Evolutionary conservation across 1,140 invertebrate species (phyloP).

Genomic region (Saccostrea glomerata): DNA sequence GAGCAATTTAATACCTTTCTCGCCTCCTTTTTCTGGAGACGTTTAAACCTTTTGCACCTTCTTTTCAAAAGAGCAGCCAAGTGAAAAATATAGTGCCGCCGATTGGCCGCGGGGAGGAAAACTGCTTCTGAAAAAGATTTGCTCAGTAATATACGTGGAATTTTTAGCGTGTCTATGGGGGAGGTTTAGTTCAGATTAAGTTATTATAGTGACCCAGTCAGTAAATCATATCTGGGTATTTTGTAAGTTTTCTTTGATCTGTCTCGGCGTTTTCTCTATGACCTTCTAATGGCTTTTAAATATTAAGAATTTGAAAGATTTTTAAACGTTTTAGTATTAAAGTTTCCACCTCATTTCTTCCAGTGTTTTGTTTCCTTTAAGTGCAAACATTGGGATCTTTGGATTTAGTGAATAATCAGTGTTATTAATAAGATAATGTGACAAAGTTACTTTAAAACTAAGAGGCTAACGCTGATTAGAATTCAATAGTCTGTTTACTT

Average conservation of each 20-base stretch:
- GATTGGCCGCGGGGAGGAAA: conserved; percentile 26
- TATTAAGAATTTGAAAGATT: background rate
- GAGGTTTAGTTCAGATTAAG: conserved; percentile 37
- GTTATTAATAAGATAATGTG: background rate
- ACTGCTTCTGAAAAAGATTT: conserved; percentile 12
- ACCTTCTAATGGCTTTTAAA: conserved; percentile 19
- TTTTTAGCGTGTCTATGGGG: background rate
- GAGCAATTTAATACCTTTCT: conserved; percentile 48
- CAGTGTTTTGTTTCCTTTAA: conserved; percentile 9
- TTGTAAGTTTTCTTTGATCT: conserved; percentile 23
- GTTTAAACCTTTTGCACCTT: conserved; percentile 47
- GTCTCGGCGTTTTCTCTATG: background rate
- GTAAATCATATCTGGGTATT: conserved; percentile 15
- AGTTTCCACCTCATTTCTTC: conserved; percentile 6
- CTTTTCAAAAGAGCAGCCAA: conserved; percentile 48
- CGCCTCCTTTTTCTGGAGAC: conserved; percentile 43
- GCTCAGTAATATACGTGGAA: background rate
- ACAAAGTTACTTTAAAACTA: background rate
- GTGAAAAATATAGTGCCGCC: conserved; percentile 46
- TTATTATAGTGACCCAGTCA: conserved; percentile 29
- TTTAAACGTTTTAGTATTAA: conserved; percentile 21
- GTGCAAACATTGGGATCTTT: background rate
- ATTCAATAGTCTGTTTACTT: background rate
- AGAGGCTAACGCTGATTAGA: background rate
- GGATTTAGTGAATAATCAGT: background rate